Evolutionary conservation across 2,797 vertebrate genomes (phyloP).

Genomic region (Cygnus olor): DNA sequence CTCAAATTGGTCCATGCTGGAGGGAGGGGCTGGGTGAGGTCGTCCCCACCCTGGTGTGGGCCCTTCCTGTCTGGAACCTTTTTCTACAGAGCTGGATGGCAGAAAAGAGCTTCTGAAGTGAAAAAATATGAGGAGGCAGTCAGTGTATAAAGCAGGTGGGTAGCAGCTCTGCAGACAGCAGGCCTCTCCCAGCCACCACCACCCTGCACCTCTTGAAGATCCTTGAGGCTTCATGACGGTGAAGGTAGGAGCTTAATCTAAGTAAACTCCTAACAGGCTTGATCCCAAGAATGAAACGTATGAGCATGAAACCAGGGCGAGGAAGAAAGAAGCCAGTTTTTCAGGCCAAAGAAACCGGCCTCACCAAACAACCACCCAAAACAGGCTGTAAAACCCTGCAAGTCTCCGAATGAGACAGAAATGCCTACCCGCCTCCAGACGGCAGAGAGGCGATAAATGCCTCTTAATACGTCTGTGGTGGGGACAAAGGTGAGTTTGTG

Average conservation of each 20-base stretch:
- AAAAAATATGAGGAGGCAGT: background rate
- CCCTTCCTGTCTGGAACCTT: background rate
- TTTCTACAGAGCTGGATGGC: background rate
- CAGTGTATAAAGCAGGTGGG: background rate
- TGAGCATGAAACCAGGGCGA: background rate
- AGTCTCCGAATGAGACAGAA: background rate
- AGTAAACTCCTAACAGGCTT: background rate
- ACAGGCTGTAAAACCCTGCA: background rate
- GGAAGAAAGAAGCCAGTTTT: background rate
- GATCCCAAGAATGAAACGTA: accelerated
- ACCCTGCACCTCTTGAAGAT: background rate
- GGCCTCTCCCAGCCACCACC: background rate
- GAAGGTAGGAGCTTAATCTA: background rate
- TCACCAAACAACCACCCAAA: background rate
- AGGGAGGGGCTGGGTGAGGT: background rate
- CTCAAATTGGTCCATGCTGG: background rate
- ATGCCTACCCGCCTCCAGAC: background rate
- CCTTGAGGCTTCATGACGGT: background rate
- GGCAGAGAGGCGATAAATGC: background rate
- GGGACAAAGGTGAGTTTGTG: conserved; percentile 56
- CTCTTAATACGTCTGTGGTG: background rate
- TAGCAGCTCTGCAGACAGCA: background rate
- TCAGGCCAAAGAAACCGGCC: background rate
- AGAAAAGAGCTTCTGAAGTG: background rate
- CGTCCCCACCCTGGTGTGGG: accelerated